Percentiles rank a stretch among this genome's conserved stretches.
Evolutionary conservation across 2,888 invertebrate genomes (phyloP).

Genomic region (Drosophila affinis): DNA sequence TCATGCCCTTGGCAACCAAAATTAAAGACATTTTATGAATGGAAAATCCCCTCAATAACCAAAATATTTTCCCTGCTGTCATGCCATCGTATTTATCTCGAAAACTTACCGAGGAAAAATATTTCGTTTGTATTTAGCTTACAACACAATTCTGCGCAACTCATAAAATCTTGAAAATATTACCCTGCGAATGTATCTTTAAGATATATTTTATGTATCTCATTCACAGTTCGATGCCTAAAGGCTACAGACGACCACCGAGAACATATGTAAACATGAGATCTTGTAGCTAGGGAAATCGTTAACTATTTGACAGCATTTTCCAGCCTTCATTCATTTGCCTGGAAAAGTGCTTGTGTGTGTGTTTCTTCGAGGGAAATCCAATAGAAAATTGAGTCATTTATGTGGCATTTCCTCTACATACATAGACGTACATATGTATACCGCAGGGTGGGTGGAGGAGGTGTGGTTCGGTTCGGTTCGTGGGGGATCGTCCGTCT

Average conservation of each 20-base stretch:
- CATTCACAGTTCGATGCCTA: constrained; percentile 57
- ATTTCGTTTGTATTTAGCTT: constrained; percentile 40
- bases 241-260: constrained; percentile 53
- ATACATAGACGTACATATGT: no score
- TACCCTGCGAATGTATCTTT: constrained; percentile 43
- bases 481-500: not conserved
- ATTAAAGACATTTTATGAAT: not conserved
- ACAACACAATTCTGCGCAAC: constrained; percentile 55
- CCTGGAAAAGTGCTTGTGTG: constrained; percentile 19
- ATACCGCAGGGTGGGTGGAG: not conserved
- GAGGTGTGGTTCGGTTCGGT: not conserved
- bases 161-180: constrained; percentile 67
- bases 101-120: constrained; percentile 13
- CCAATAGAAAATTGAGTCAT: constrained; percentile 54
- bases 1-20: not conserved
- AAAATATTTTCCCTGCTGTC: not conserved
- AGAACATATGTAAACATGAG: constrained; percentile 43
- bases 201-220: constrained; percentile 16
- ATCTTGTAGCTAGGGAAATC: not conserved
- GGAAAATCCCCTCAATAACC: not conserved
- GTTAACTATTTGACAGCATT: constrained; percentile 14
- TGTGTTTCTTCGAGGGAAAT: constrained; percentile 27
- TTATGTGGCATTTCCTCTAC: constrained; percentile 42
- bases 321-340: constrained; percentile 20
- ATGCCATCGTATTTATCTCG: not conserved